Base-by-base conservation (phyloP, 2,888 invertebrate genomes). In the Tanypteryx hageni region DNA sequence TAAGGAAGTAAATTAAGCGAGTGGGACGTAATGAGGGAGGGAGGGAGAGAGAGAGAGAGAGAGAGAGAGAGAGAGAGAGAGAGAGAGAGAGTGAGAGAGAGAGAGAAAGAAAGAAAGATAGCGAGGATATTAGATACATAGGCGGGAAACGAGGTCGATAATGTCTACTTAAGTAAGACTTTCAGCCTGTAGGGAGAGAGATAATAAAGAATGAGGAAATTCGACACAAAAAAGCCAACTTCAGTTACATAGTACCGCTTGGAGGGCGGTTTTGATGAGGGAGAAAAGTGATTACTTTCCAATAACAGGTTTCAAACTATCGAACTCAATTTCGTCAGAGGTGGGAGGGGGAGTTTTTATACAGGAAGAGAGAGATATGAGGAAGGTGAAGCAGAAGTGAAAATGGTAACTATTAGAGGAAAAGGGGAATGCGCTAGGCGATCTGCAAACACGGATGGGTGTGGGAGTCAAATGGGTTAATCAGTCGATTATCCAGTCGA, bases 251-350 rank as follows among this genome's bases (percentile, higher is more conserved):
- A 76, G 76, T 27, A 76, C 11, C 27, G 22, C 13, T 76, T 22
- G 76, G 22, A 27, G 11, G 76, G 76, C 13, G 27, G 76, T 76
- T 76, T 76, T 76, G 76, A 76, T 76, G 76, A 76, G 76, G 27
- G 27, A 76, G 13, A 27, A 76, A 76, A 76, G 27, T 44, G 76
- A 27, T 76, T 27, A 76, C 22, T 27, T 27, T 76, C 76, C 76
- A 76, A 76, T 76, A 76, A 76, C 76, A 76, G 76, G 27, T 76
- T 76, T 76, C 27, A 22, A 76, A 27, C 76, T 27, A 76, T 76
- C 76, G 76, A 76, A 76, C 76, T 76, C 76, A 76, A 76, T 76
- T 76, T 27, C 22, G 13, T 22, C 76, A 22, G 27, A 22, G 22
- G 22, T 76, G 76, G 22, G 76, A 13, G 22, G 22, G 76, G 22